phyloP scores from a whole-genome alignment of 2,113 vertebrate genomes.

The Prunella fulvescens region DNA sequence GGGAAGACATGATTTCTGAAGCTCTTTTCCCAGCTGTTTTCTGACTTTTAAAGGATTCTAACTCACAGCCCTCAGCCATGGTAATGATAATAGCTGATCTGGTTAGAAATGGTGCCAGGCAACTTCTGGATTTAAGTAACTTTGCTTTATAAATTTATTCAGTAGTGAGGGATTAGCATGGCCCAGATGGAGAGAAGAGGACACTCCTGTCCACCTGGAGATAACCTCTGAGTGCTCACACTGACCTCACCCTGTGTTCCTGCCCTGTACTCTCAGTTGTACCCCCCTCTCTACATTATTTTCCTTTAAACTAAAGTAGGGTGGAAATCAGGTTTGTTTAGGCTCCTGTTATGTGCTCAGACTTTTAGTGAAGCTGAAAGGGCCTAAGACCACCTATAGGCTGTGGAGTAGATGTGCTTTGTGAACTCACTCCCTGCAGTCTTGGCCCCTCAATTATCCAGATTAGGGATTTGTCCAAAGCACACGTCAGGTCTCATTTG shows the following conservation, averaged over 20 bases:
- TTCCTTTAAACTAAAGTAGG: not conserved
- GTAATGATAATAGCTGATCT: not conserved
- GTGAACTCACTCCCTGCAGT: not conserved
- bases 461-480: not conserved
- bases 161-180: not conserved
- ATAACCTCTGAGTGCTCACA: not conserved
- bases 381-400: not conserved
- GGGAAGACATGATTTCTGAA: not conserved
- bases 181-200: not conserved
- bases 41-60: not conserved
- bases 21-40: not conserved
- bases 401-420: not conserved
- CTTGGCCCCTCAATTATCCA: not conserved
- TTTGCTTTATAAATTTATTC: not conserved
- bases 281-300: not conserved
- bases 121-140: not conserved
- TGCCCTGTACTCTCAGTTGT: not conserved
- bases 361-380: not conserved
- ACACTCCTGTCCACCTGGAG: not conserved
- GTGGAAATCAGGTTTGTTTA: not conserved
- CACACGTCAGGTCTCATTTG: not conserved
- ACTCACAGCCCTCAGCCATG: not conserved
- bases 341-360: not conserved
- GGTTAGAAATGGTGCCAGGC: not conserved
- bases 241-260: not conserved